These are phyloP conservation scores for Melanogrammus aeglefinus DNA, from an alignment of 2,797 vertebrate species.

Conservation along the genomic window DNA sequence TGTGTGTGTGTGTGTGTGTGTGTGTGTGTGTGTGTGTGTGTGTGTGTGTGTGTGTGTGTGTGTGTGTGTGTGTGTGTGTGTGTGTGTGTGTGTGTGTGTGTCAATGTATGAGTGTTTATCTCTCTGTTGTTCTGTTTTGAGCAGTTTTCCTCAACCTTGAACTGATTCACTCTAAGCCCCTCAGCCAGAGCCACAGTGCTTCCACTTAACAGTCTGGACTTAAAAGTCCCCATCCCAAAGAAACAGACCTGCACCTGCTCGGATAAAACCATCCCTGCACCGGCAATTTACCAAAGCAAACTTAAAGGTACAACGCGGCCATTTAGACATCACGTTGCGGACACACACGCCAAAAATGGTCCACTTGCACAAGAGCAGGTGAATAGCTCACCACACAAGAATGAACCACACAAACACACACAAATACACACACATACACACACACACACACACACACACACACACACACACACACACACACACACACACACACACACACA, in stretches of 20 bases:
- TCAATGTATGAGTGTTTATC: not conserved
- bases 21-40: constrained; percentile 9
- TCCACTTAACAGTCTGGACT: constrained; percentile 32
- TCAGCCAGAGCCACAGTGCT: constrained; percentile 34
- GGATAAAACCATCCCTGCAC: not conserved
- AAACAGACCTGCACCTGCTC: not conserved
- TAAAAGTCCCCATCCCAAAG: not conserved
- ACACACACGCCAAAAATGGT: not conserved
- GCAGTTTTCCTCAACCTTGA: constrained; percentile 63
- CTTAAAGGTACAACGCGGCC: not conserved
- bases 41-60: constrained; percentile 23
- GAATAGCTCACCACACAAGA: constrained; percentile 11
- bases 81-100: constrained; percentile 23
- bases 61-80: constrained; percentile 23
- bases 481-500: not conserved
- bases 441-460: constrained; percentile 2
- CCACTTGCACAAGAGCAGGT: constrained; percentile 10
- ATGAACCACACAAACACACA: too few relatives aligned
- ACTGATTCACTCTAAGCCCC: constrained; percentile 40
- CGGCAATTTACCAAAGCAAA: constrained; percentile 3
- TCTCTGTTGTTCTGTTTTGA: constrained; percentile 24
- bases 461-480: constrained; percentile 2
- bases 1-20: constrained; percentile 21
- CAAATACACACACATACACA: not conserved
- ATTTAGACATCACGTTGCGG: not conserved